Base-by-base conservation (phyloP, 2,888 invertebrate genomes). In the Cerceris ruficornis region DNA sequence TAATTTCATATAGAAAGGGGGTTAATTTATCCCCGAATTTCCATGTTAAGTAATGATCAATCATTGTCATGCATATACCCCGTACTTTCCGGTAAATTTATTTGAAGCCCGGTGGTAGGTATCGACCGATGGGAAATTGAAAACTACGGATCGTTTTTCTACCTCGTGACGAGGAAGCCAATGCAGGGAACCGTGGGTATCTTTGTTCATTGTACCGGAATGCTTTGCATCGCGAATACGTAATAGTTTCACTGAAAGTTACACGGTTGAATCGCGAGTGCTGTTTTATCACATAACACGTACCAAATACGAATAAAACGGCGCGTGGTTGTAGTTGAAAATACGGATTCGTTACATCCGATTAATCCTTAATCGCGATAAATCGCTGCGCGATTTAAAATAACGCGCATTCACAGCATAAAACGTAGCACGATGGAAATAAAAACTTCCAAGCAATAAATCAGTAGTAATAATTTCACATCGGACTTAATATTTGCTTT, bases 111-210 rank as follows among this genome's bases (percentile, higher is more conserved):
- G 14, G 28, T 28, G 28, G 28, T 28, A 28, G 28, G 58, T 74
- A 70, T 73, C 71, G 75, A 57, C 50, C 76, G 72, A 68, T 55
- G 67, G 73, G 55, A 80, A 77, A 78, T 82, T 82, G 84, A 82
- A 84, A 82, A 77, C 77, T 61, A 75, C 69, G 66, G 73, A 77
- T 82, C 72, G 82, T 70, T 83, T 74, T 82, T 61, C 46, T 46
- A 65, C 58, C 72, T 73, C 77, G 76, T 79, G 69, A 75, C 70
- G 77, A 60, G 84, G 72, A 77, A 82, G 73, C 77, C 67, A 83
- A 83, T 73, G 64, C 67, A 54, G 65, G 8, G 55, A 41, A 60
- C 58, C 13, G 11, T 15, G 4, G 66, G 69, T 67, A 75, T 71
- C 76, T 78, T 76, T 78, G 76, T 78, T 76, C 76, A 68, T 76